Evolutionary conservation across 2,888 invertebrate genomes (phyloP), one percentile per base, ranked within the genome.

Genomic region (Incurvaria masculella): DNA sequence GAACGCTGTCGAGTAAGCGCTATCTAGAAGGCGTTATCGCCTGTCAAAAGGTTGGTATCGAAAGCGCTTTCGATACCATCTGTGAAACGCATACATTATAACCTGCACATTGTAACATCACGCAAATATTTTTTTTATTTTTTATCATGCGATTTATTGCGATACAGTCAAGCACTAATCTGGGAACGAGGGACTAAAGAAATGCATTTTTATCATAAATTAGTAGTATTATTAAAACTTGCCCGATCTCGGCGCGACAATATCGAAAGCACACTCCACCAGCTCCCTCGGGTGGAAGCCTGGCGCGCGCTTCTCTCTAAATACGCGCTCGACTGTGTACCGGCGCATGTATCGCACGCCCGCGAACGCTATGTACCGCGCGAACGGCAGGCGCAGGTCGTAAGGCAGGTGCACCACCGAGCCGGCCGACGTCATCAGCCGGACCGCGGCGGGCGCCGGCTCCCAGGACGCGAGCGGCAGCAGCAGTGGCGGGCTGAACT

Each of bases 251-350:
- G 92, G 86, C 4, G 90, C 88, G 23, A 97, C 88, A 51, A 97
- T 91, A 67, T 97, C 97, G 68, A 96, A 96, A 2, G 93, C 92
- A 68, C 94, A 94, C 67, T 96, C 95, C 49, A 88, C 86, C 17
- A 91, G 81, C 71, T 97, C 95, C 52, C 88, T 82, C 0, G 97
- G 97, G 69, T 95, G 94, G 58, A 90, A 88, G 1, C 93, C 92
- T 49, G 79, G 81, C 2, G 86, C 85, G 59, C 87, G 86, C 56
- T 87, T 86, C 63, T 94, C 90, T 49, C 94, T 80, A 62, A 87
- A 97, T 1, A 97, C 94, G 45, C 89, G 82, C 57, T 92, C 94
- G 5, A 97, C 86, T 1, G 89, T 84, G 66, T 91, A 97, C 44
- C 97, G 83, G 53, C 94, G 87, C 61, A 95, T 80, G 57, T 85